Evolutionary conservation across 2,113 vertebrate species (phyloP).

Genomic region (Heptranchias perlo): DNA sequence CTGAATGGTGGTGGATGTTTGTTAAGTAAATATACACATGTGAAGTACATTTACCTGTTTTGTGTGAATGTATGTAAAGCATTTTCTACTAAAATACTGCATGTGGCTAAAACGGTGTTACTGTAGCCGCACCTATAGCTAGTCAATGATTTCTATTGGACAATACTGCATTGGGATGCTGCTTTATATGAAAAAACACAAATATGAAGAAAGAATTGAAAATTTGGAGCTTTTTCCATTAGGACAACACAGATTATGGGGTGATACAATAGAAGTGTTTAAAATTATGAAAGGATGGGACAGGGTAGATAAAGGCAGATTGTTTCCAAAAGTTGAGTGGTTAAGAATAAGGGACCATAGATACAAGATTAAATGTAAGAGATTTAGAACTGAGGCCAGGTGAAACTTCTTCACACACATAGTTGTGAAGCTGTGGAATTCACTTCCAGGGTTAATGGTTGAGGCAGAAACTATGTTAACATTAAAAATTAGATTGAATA

Average conservation of each 20-base stretch:
- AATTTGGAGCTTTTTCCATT: too few relatives aligned
- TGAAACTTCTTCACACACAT: neutral
- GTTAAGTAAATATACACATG: neutral
- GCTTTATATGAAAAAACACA: too few relatives aligned
- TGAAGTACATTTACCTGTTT: neutral
- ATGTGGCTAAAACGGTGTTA: too few relatives aligned
- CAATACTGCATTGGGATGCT: too few relatives aligned
- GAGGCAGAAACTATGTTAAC: neutral
- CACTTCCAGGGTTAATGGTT: neutral
- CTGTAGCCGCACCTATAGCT: too few relatives aligned
- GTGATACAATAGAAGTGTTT: neutral
- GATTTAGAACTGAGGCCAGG: neutral
- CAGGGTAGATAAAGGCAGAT: neutral
- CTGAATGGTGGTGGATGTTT: neutral
- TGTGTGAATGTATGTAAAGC: too few relatives aligned
- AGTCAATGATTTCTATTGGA: too few relatives aligned
- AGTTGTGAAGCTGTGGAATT: neutral
- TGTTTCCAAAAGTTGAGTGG: neutral
- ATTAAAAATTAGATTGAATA: neutral
- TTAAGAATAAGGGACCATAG: neutral
- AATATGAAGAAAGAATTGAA: too few relatives aligned
- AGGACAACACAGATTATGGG: neutral
- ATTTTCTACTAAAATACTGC: too few relatives aligned
- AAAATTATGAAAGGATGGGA: neutral
- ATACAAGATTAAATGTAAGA: neutral